phyloP scores from a whole-genome alignment of 2,888 invertebrate species.

The Neoascia interrupta region DNA sequence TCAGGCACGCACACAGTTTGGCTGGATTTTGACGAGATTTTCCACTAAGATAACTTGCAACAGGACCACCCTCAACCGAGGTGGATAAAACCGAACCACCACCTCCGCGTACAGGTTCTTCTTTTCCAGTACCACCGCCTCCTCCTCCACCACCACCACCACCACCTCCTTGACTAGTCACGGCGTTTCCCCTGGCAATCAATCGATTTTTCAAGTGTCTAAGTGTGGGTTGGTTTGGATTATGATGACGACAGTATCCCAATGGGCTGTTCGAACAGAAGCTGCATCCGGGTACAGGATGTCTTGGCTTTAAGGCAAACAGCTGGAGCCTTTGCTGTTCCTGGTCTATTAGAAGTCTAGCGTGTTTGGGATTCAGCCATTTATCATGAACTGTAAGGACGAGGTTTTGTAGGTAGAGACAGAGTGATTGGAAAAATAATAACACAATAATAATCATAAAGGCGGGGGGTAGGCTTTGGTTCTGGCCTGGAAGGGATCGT shows the following conservation, averaged over 20 bases:
- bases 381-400: conserved; percentile 78
- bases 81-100: conserved; percentile 26
- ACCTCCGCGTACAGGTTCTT: conserved; percentile 19
- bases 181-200: conserved; percentile 24
- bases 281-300: conserved; percentile 72
- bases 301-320: conserved; percentile 45
- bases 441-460: conserved; percentile 79
- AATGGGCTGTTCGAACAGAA: conserved; percentile 78
- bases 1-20: conserved; percentile 52
- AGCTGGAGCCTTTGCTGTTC: conserved; percentile 63
- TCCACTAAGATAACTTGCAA: conserved; percentile 9
- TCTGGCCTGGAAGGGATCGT: background rate
- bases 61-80: conserved; percentile 13
- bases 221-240: conserved; percentile 61
- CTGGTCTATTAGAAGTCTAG: conserved; percentile 75
- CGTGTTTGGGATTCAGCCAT: conserved; percentile 78
- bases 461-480: conserved; percentile 10
- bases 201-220: conserved; percentile 75
- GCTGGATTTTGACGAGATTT: conserved; percentile 33
- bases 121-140: background rate
- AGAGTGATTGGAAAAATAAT: conserved; percentile 79
- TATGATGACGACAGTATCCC: conserved; percentile 78
- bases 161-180: background rate
- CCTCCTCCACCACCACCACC: conserved; percentile 13
- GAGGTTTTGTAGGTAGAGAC: conserved; percentile 78